Evolutionary conservation across 2,113 vertebrate genomes (phyloP).

Genomic region (Callionymus lyra): DNA sequence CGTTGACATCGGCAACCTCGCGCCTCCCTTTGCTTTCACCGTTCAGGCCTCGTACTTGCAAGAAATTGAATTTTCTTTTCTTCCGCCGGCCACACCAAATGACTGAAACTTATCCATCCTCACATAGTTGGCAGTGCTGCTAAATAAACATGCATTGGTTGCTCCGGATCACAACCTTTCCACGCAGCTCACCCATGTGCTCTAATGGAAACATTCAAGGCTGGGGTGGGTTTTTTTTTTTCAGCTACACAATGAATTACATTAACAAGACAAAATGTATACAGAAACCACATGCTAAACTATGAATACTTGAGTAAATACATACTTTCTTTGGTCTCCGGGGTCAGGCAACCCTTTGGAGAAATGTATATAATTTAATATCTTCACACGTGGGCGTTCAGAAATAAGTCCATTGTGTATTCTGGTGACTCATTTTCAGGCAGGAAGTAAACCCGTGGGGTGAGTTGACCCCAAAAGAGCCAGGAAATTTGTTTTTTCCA

Average conservation of each 20-base stretch:
- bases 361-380: slow-evolving; percentile 55
- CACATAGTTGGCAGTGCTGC: slow-evolving; percentile 35
- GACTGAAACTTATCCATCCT: slow-evolving; percentile 34
- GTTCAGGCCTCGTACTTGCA: slow-evolving; percentile 22
- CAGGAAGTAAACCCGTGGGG: slow-evolving; percentile 67
- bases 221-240: slow-evolving; percentile 31
- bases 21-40: slow-evolving; percentile 18
- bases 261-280: slow-evolving; percentile 28
- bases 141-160: slow-evolving; percentile 62
- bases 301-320: slow-evolving; percentile 37
- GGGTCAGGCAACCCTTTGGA: slow-evolving; percentile 40
- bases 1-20: slow-evolving; percentile 25
- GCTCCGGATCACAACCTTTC: slow-evolving; percentile 55
- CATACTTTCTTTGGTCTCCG: slow-evolving; percentile 33
- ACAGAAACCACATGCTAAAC: slow-evolving; percentile 36
- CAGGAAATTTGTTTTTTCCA: slow-evolving; percentile 71
- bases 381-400: slow-evolving; percentile 41
- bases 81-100: slow-evolving; percentile 13
- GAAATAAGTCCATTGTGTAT: slow-evolving; percentile 67
- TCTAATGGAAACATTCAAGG: slow-evolving; percentile 57
- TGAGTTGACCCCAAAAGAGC: slow-evolving; percentile 74
- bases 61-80: background rate
- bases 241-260: slow-evolving; percentile 28
- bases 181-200: slow-evolving; percentile 38
- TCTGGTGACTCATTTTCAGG: slow-evolving; percentile 66